Evolutionary conservation across 2,113 vertebrate genomes (phyloP), one percentile per base, ranked within the genome.

Genomic region (Ictalurus punctatus): DNA sequence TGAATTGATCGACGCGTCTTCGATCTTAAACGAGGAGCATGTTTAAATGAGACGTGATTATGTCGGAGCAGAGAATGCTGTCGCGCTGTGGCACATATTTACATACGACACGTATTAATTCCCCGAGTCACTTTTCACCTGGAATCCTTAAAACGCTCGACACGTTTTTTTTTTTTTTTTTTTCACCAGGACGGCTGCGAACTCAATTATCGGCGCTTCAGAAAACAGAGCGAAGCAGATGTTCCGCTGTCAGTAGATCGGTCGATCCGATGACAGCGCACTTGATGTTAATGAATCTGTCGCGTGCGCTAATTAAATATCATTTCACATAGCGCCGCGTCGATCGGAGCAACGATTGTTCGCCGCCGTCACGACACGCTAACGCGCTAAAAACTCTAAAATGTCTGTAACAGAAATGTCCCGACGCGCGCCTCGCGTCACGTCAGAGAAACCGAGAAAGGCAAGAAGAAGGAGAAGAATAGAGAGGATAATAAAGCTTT

Each of bases 251-350:
- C 58, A 58, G 67, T 52, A 85, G 87, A 79, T 89, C 54, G 78
- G 56, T 85, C 59, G 44, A 73, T 59, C 21, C 9, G 17, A 37
- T 54, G 34, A 74, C 81, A 4, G 56, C 58, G 23, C 27, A 6
- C 27, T 48, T 10, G 21, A 88, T 73, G 87, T 58, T 63, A 78
- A 88, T 76, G 67, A 84, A 80, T 79, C 59, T 56, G 74, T 56
- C 88, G 9, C 40, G 34, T 37, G 61, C 59, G 8, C 83, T 89
- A 79, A 89, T 89, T 79, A 89, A 84, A 88, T 84, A 34, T 40
- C 69, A 48, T 76, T 87, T 87, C 63, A 71, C 23, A 34, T 40
- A 27, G 54, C 30, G 56, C 23, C 80, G 30, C n/a, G 34, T 59
- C 17, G n/a, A 82, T 82, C 59, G 80, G 37, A 58, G 56, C 80